Evolutionary conservation across 2,888 invertebrate genomes (phyloP).

Genomic region (Leucozona laternaria): DNA sequence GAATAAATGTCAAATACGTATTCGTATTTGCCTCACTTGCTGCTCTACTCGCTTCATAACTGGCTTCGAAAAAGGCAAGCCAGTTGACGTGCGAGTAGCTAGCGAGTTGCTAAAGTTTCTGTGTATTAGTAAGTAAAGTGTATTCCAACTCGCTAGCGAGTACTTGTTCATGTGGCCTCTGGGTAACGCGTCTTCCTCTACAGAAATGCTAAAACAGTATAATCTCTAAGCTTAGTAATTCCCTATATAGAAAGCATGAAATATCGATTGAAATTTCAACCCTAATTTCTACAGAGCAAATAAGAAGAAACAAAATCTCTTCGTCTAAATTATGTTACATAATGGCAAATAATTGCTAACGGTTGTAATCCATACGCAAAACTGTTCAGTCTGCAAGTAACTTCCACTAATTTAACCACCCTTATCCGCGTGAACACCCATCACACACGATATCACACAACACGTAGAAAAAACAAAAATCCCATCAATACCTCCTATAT

Average conservation of each 20-base stretch:
- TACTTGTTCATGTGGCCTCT: too few species aligned
- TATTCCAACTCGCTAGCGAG: too few species aligned
- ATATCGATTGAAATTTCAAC: neutral
- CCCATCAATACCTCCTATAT: neutral
- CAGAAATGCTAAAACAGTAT: too few species aligned
- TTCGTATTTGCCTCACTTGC: too few species aligned
- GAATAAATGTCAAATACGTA: too few species aligned
- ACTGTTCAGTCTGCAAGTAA: constrained; percentile 21
- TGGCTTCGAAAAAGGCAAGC: too few species aligned
- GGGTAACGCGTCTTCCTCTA: too few species aligned
- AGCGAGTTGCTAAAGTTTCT: too few species aligned
- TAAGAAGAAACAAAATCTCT: constrained; percentile 28
- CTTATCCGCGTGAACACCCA: constrained; percentile 37
- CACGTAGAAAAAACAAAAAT: neutral
- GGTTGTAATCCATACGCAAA: constrained; percentile 65
- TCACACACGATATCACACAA: constrained; percentile 18
- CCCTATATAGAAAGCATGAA: neutral
- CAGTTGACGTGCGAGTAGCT: too few species aligned
- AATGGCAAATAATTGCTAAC: constrained; percentile 70
- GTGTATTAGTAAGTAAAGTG: too few species aligned
- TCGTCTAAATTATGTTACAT: constrained; percentile 65
- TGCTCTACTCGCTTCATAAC: too few species aligned
- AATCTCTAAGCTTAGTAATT: too few species aligned
- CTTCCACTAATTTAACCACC: constrained; percentile 13
- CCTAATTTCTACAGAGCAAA: constrained; percentile 18